A percentile compares a stretch with the other conserved stretches of the same genome.
phyloP scores from a whole-genome alignment of 2,888 invertebrate genomes.

The Habroteleia sp. region DNA sequence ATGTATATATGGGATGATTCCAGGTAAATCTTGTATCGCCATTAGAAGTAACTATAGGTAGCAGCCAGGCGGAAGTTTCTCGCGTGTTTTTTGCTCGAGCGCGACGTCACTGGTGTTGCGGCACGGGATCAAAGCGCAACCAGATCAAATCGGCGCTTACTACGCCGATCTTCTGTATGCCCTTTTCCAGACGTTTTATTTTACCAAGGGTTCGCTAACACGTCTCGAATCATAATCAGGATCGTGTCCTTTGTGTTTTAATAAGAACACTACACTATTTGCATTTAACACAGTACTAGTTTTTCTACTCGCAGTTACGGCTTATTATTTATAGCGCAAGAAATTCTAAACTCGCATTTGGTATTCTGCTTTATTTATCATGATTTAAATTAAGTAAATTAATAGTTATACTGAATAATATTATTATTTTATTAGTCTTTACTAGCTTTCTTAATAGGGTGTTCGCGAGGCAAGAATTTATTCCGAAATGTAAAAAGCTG shows the following conservation, averaged over 20 bases:
- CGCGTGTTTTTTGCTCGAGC: constrained; percentile 67
- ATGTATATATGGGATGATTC: constrained; percentile 63
- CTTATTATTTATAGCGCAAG: too few relatives aligned
- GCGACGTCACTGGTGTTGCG: constrained; percentile 67
- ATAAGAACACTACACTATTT: constrained; percentile 27
- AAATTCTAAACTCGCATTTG: too few relatives aligned
- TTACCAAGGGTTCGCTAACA: constrained; percentile 68
- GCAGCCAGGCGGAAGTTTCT: constrained; percentile 70
- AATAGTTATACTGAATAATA: too few relatives aligned
- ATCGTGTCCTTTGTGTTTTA: constrained; percentile 48
- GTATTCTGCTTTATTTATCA: too few relatives aligned
- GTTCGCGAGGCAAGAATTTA: too few relatives aligned
- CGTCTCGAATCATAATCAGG: constrained; percentile 75
- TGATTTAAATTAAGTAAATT: too few relatives aligned
- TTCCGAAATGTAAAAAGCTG: too few relatives aligned
- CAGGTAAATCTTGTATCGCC: constrained; percentile 67
- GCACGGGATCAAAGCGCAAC: constrained; percentile 68
- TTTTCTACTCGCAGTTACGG: background rate
- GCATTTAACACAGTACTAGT: constrained; percentile 9
- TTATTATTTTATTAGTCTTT: too few relatives aligned
- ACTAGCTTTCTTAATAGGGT: too few relatives aligned
- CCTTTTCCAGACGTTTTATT: constrained; percentile 76
- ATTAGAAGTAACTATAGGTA: constrained; percentile 66
- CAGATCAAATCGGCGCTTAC: constrained; percentile 69
- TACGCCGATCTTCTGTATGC: constrained; percentile 73